These are phyloP conservation scores for chimpanzee (Pan troglodytes) DNA, from an alignment of 2,113 vertebrate species.

Conservation along the genomic window DNA sequence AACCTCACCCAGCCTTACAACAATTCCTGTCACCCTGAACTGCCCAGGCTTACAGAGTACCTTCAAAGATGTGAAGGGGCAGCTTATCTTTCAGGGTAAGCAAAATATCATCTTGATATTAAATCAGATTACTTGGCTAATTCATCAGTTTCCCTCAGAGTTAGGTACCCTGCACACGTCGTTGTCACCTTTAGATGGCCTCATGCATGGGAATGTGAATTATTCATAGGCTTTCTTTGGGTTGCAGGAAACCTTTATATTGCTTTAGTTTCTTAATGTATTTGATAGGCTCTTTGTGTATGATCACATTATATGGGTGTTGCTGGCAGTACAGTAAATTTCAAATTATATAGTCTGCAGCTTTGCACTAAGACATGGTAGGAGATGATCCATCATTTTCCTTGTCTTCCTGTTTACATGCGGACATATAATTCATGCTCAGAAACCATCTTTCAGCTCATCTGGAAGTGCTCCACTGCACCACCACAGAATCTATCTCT, in stretches of 20 bases:
- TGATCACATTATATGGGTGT: conserved; percentile 72
- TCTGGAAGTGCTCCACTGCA: not conserved
- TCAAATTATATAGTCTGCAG: conserved; percentile 80
- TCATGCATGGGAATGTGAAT: conserved; percentile 81
- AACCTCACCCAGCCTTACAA: not conserved
- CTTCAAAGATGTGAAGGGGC: conserved; percentile 67
- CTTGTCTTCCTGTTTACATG: conserved; percentile 70
- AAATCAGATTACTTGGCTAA: conserved; percentile 75
- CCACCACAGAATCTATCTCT: not conserved
- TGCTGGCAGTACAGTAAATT: conserved; percentile 78
- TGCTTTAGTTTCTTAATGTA: conserved; percentile 83
- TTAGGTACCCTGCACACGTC: conserved; percentile 73
- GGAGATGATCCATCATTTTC: conserved; percentile 70
- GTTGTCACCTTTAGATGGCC: conserved; percentile 73
- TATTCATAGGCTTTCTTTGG: conserved; percentile 79
- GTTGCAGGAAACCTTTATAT: conserved; percentile 76
- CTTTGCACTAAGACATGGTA: conserved; percentile 67
- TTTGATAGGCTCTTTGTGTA: conserved; percentile 74
- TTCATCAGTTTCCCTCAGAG: conserved; percentile 74
- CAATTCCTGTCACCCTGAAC: conserved; percentile 64
- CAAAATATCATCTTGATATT: conserved; percentile 70
- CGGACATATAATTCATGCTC: conserved; percentile 66
- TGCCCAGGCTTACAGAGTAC: conserved; percentile 71
- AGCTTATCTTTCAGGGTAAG: conserved; percentile 72
- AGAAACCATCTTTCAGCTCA: conserved; percentile 46